Evolutionary conservation across 2,888 invertebrate genomes (phyloP).

Genomic region (Pilophorus perplexus): DNA sequence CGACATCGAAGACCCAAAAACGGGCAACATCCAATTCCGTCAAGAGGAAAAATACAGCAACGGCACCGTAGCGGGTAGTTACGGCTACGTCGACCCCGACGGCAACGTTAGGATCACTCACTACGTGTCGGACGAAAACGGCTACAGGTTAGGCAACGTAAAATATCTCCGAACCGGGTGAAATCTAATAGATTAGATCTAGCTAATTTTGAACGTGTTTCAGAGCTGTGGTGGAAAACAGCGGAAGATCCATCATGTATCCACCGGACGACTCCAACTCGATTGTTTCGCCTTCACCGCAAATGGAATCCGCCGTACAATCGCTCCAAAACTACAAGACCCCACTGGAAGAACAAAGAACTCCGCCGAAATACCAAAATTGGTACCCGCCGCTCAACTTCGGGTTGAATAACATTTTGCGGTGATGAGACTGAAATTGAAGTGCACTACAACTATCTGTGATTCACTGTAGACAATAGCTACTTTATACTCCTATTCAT

Average conservation of each 20-base stretch:
- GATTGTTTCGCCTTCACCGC: constrained; percentile 7
- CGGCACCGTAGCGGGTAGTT: constrained; percentile 70
- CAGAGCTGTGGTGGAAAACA: constrained; percentile 41
- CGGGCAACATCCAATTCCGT: constrained; percentile 68
- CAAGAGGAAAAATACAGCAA: constrained; percentile 68
- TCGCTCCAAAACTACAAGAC: constrained; percentile 29
- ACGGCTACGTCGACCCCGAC: constrained; percentile 66
- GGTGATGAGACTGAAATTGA: no score
- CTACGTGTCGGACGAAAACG: constrained; percentile 65
- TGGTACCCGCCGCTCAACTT: no score
- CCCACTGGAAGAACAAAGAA: constrained; percentile 37
- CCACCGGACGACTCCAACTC: constrained; percentile 8
- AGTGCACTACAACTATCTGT: no score
- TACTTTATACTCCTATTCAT: no score
- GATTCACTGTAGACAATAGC: no score
- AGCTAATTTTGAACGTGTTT: not conserved
- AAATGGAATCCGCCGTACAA: not conserved
- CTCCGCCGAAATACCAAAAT: constrained; percentile 42
- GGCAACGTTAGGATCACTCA: constrained; percentile 61
- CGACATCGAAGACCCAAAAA: constrained; percentile 63
- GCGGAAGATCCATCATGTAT: constrained; percentile 20
- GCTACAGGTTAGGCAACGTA: constrained; percentile 68
- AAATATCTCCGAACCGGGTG: not conserved
- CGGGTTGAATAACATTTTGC: no score
- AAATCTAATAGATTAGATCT: not conserved